These are phyloP conservation scores for Ptilorrhoa leucosticta DNA, from an alignment of 2,113 vertebrate species.

Conservation along the genomic window DNA sequence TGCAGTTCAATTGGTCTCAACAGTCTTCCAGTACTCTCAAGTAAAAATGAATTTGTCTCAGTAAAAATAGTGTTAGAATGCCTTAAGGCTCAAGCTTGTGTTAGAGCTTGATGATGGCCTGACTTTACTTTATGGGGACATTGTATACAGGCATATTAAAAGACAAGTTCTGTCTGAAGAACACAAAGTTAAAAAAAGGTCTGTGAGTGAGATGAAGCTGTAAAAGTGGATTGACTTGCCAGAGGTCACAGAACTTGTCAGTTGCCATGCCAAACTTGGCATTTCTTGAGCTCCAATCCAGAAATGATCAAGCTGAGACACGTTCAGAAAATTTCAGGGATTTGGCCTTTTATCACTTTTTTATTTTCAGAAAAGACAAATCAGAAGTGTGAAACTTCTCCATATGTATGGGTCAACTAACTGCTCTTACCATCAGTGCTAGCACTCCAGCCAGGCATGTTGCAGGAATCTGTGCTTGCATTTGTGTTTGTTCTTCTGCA, in stretches of 20 bases:
- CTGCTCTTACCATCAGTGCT: neutral
- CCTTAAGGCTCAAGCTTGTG: neutral
- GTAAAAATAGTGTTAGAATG: neutral
- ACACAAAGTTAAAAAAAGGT: neutral
- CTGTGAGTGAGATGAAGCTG: neutral
- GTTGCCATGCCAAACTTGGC: neutral
- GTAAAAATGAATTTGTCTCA: neutral
- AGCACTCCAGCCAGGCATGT: neutral
- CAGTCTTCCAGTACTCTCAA: neutral
- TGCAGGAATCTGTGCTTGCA: neutral
- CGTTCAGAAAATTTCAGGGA: fast-evolving
- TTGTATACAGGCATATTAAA: neutral
- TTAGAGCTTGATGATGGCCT: neutral
- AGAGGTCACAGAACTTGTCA: neutral
- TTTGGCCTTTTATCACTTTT: neutral
- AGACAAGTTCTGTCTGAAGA: neutral
- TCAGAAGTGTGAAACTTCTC: neutral
- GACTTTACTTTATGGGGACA: neutral
- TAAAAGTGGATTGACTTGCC: neutral
- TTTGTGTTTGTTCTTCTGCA: neutral
- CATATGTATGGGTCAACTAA: neutral
- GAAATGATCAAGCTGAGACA: neutral
- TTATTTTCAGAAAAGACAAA: neutral
- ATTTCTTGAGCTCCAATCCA: neutral
- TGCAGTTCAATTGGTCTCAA: neutral